Evolutionary conservation across 1,140 invertebrate species (phyloP).

Genomic region (Aphis craccivora): DNA sequence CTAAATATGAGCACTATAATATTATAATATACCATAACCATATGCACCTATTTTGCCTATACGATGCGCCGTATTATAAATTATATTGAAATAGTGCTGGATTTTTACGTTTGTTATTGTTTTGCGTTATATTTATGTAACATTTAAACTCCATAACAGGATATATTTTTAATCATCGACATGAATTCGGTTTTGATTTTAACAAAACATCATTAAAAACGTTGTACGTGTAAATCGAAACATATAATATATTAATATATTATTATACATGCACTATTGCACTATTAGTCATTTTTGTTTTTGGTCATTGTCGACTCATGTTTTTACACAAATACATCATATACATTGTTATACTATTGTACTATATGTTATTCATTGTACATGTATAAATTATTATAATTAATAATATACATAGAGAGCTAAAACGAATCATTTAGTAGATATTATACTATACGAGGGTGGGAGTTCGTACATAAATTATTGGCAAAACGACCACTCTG

Average conservation of each 20-base stretch:
- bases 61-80: background rate
- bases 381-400: too few relatives aligned
- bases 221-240: background rate
- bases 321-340: background rate
- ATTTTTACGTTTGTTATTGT: background rate
- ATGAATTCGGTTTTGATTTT: background rate
- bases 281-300: background rate
- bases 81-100: background rate
- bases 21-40: too few relatives aligned
- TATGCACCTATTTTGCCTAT: background rate
- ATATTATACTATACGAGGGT: background rate
- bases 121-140: background rate
- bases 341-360: background rate
- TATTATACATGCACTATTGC: background rate
- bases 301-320: background rate
- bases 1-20: background rate
- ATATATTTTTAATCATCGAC: background rate
- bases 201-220: background rate
- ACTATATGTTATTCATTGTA: background rate
- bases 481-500: background rate
- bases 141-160: background rate
- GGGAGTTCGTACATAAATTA: background rate
- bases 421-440: background rate
- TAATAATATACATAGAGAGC: background rate
- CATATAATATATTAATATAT: background rate